Conservation (phyloP, 1,140 invertebrate species). For the Leptinotarsa texana region DNA sequence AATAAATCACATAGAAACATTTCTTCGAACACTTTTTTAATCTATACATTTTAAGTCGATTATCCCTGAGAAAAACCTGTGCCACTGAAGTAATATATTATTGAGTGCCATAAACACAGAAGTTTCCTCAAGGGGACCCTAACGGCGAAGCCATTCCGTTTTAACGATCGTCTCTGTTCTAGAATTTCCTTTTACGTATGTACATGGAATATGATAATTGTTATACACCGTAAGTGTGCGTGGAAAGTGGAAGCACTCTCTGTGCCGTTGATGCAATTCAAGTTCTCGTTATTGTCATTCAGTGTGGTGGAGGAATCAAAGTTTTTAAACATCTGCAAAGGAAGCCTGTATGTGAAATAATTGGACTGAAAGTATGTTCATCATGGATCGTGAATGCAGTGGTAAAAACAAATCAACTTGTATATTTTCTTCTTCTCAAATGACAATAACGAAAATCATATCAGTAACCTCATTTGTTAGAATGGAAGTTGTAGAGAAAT, state of each 20-base stretch:
- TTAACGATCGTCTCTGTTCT: slow-evolving; percentile 6
- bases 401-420: no score
- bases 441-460: no score
- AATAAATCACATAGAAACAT: slow-evolving; percentile 3
- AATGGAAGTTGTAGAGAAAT: no score
- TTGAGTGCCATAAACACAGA: slow-evolving; percentile 3
- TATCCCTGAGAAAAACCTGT: background rate
- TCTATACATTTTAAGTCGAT: slow-evolving; percentile 6
- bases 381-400: no score
- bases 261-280: background rate
- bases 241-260: background rate
- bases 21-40: background rate
- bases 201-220: background rate
- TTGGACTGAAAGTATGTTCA: no score
- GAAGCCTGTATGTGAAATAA: no score
- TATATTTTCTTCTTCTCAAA: no score
- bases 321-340: no score
- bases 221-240: background rate
- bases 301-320: no score
- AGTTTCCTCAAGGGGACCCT: background rate
- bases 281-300: background rate
- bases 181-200: slow-evolving; percentile 2
- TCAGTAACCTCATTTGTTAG: no score
- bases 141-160: background rate
- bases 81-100: slow-evolving; percentile 1